A percentile compares a stretch with the other conserved stretches of the same genome.
These are phyloP conservation scores for Ctenochaetus hawaiiensis DNA, from an alignment of 2,797 vertebrate species.

Conservation along the genomic window DNA sequence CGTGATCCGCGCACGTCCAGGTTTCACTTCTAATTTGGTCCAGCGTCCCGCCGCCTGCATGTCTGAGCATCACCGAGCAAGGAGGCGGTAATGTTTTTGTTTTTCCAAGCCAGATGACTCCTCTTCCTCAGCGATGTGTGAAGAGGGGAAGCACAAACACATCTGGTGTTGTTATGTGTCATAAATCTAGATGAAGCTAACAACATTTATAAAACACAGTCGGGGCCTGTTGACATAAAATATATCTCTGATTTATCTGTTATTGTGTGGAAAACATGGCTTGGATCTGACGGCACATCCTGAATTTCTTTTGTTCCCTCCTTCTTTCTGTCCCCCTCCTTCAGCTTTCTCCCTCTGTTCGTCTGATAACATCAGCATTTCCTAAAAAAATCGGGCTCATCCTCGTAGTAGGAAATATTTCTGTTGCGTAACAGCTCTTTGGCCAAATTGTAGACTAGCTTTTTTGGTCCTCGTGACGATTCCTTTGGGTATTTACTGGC, in stretches of 20 bases:
- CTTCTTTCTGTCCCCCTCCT: background rate
- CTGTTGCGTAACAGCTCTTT: slow-evolving; percentile 24
- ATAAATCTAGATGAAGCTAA: background rate
- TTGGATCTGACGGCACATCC: slow-evolving; percentile 30
- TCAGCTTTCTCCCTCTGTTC: slow-evolving; percentile 12
- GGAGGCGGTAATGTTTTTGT: slow-evolving; percentile 47
- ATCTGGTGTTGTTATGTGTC: background rate
- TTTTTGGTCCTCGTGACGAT: slow-evolving; percentile 19
- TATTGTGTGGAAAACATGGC: slow-evolving; percentile 18
- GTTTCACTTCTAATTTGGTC: slow-evolving; percentile 73
- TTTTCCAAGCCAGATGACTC: slow-evolving; percentile 13
- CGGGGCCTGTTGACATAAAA: slow-evolving; percentile 10
- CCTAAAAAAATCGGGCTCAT: slow-evolving; percentile 8
- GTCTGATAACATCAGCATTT: slow-evolving; percentile 60
- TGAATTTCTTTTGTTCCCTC: background rate
- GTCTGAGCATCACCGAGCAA: slow-evolving; percentile 42
- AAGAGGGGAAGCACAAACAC: background rate
- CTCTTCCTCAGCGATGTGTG: slow-evolving; percentile 7
- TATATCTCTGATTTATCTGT: background rate
- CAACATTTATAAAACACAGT: background rate
- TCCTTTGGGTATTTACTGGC: slow-evolving; percentile 10
- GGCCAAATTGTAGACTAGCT: background rate
- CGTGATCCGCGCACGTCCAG: slow-evolving; percentile 55
- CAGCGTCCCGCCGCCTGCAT: slow-evolving; percentile 30
- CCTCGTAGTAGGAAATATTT: slow-evolving; percentile 23